Conservation (phyloP, 2,797 vertebrate species). For the Pseudocheirus occidentalis region DNA sequence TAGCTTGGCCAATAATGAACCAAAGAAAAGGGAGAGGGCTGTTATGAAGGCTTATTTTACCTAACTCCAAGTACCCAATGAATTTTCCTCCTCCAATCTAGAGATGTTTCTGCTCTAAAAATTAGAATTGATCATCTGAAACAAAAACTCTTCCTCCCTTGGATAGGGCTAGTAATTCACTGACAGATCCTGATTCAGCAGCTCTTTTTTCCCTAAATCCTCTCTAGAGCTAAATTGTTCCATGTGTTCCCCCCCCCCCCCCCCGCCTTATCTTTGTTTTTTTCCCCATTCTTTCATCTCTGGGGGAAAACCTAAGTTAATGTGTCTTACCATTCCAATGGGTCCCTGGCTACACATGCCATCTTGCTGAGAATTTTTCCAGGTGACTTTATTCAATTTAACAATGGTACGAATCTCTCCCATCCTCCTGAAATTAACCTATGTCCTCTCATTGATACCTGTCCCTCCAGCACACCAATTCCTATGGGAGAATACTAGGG, state of each 20-base stretch:
- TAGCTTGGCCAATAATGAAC: conserved; percentile 55
- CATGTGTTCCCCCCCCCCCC: background rate
- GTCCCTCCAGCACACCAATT: background rate
- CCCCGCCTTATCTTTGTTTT: background rate
- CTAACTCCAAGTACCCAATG: conserved; percentile 59
- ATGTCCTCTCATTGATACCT: background rate
- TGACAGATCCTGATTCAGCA: background rate
- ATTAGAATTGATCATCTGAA: conserved; percentile 9
- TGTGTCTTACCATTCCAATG: background rate
- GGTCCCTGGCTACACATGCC: background rate
- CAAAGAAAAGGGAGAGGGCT: conserved; percentile 54
- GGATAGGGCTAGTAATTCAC: background rate
- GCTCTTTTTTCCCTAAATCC: background rate
- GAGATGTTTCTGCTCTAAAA: conserved; percentile 64
- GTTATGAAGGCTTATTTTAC: conserved; percentile 68
- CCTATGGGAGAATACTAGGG: background rate
- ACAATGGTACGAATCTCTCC: background rate
- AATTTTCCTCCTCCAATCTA: background rate
- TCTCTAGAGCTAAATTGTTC: background rate
- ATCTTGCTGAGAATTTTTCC: background rate
- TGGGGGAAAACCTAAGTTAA: background rate
- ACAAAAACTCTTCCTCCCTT: background rate
- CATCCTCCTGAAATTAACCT: background rate
- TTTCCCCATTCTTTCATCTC: background rate
- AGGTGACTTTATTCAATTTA: background rate